phyloP scores from a whole-genome alignment of 2,113 vertebrate genomes.

The Trinectes maculatus region DNA sequence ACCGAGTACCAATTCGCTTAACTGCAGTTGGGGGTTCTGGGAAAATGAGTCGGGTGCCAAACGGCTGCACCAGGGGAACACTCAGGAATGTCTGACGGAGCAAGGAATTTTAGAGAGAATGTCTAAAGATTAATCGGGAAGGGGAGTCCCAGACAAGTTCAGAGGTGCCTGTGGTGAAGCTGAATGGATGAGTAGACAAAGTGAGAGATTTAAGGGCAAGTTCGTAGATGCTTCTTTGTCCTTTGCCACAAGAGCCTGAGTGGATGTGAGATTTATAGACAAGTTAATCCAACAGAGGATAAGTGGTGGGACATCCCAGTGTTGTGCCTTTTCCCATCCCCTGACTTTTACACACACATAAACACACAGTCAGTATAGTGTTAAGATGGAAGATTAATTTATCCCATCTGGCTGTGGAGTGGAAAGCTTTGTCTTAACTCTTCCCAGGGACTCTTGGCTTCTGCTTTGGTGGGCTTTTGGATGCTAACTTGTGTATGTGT shows the following conservation, averaged over 20 bases:
- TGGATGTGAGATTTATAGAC: slow-evolving; percentile 56
- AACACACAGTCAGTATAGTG: slow-evolving; percentile 47
- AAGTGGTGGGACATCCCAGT: slow-evolving; percentile 37
- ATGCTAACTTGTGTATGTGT: slow-evolving; percentile 13
- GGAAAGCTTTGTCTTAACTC: slow-evolving; percentile 61
- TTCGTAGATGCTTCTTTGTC: slow-evolving; percentile 47
- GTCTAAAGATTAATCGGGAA: slow-evolving; percentile 42
- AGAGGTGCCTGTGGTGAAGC: slow-evolving; percentile 49
- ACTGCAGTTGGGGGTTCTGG: slow-evolving; percentile 68
- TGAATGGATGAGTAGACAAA: slow-evolving; percentile 54
- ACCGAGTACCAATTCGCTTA: slow-evolving; percentile 40
- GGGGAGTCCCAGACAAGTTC: slow-evolving; percentile 33
- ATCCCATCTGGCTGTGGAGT: slow-evolving; percentile 69
- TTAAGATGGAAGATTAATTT: slow-evolving; percentile 74
- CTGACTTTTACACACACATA: slow-evolving; percentile 17
- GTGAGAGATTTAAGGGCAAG: slow-evolving; percentile 29
- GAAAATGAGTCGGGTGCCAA: slow-evolving; percentile 73
- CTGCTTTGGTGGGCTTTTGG: slow-evolving; percentile 45
- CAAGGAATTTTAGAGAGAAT: slow-evolving; percentile 65
- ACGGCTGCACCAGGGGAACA: slow-evolving; percentile 67
- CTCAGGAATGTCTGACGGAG: slow-evolving; percentile 76
- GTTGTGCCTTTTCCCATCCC: slow-evolving; percentile 9
- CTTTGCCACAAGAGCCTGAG: slow-evolving; percentile 38
- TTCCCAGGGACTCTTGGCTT: slow-evolving; percentile 70
- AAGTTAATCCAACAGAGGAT: slow-evolving; percentile 40